phyloP scores from a whole-genome alignment of 2,888 invertebrate species.

The Ornithoptera alexandrae region DNA sequence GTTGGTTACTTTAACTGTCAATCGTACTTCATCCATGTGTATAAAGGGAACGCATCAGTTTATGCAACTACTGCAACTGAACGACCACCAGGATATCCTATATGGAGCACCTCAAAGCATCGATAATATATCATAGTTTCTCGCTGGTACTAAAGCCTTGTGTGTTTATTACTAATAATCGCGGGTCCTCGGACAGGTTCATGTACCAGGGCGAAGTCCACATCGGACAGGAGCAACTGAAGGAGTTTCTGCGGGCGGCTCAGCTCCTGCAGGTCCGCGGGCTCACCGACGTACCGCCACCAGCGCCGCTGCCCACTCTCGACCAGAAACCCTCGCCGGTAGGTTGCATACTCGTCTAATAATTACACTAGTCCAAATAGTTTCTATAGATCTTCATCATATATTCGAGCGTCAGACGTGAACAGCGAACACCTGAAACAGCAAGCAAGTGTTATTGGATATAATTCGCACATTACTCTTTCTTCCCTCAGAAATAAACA shows the following conservation, averaged over 20 bases:
- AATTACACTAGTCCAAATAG: too few relatives aligned
- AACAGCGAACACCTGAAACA: too few relatives aligned
- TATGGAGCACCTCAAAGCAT: too few relatives aligned
- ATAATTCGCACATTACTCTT: too few relatives aligned
- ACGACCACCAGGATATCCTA: too few relatives aligned
- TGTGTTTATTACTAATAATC: too few relatives aligned
- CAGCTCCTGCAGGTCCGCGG: conserved; percentile 93
- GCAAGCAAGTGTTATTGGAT: too few relatives aligned
- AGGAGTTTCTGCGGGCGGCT: conserved; percentile 92
- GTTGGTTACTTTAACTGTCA: conserved; percentile 49
- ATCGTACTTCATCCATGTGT: not conserved
- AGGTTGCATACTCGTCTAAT: conserved; percentile 39
- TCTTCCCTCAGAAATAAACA: too few relatives aligned
- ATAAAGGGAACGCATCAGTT: not conserved
- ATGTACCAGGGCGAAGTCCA: conserved; percentile 96
- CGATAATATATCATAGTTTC: too few relatives aligned
- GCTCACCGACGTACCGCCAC: conserved; percentile 87
- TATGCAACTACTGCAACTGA: not conserved
- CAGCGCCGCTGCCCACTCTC: conserved; percentile 67
- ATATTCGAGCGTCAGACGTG: too few relatives aligned
- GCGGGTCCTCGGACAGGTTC: conserved; percentile 76
- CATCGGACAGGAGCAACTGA: conserved; percentile 91
- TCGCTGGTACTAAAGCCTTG: too few relatives aligned
- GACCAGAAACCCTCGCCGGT: conserved; percentile 87
- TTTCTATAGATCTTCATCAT: too few relatives aligned